These are phyloP conservation scores for Augochlorella aurata DNA, from an alignment of 2,888 invertebrate genomes.

Conservation along the genomic window DNA sequence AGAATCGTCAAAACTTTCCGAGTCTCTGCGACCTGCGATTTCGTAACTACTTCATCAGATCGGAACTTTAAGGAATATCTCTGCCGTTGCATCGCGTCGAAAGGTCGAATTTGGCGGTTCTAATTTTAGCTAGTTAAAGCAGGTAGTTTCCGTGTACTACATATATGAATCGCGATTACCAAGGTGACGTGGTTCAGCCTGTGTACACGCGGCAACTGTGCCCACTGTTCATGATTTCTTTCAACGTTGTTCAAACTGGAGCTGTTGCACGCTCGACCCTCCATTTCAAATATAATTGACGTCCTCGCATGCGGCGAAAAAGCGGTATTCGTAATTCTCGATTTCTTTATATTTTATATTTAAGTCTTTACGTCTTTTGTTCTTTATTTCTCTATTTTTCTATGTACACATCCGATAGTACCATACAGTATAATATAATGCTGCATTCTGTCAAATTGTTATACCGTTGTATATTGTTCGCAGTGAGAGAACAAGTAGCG, in stretches of 20 bases:
- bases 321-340: no score
- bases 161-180: slow-evolving; percentile 4
- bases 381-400: no score
- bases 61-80: slow-evolving; percentile 26
- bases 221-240: background rate
- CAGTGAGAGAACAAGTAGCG: no score
- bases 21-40: background rate
- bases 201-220: background rate
- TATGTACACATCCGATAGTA: no score
- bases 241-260: background rate
- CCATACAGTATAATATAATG: no score
- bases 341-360: no score
- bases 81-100: slow-evolving; percentile 15
- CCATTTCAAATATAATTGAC: background rate
- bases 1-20: slow-evolving; percentile 9
- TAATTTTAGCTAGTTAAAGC: slow-evolving; percentile 50
- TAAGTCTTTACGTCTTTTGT: no score
- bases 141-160: slow-evolving; percentile 29
- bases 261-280: background rate
- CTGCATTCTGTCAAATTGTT: no score
- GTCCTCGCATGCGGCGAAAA: no score
- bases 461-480: no score
- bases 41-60: slow-evolving; percentile 6
- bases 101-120: slow-evolving; percentile 45
- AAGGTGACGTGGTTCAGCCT: slow-evolving; percentile 37